These are phyloP conservation scores for Coboldia fuscipes DNA, from an alignment of 1,140 invertebrate species.

Conservation along the genomic window DNA sequence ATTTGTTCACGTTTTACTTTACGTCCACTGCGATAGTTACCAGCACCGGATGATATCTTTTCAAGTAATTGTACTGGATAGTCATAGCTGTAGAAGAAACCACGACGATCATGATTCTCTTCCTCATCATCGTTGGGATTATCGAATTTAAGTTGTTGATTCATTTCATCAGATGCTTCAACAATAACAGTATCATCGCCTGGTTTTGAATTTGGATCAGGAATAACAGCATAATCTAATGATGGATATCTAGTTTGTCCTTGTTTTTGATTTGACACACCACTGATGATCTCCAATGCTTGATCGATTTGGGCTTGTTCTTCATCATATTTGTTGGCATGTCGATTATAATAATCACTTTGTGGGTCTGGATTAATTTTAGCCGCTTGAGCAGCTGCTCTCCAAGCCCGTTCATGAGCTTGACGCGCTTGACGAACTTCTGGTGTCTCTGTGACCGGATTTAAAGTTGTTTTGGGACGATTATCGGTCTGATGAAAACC, in stretches of 20 bases:
- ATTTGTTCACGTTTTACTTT: no score
- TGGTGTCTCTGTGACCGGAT: constrained; percentile 25
- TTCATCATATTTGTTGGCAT: constrained; percentile 11
- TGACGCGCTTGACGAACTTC: constrained; percentile 28
- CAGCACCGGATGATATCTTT: no score
- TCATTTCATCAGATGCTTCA: background rate
- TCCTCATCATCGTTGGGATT: constrained; percentile 1
- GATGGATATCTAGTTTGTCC: background rate
- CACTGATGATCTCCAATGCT: background rate
- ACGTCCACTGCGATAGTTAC: no score
- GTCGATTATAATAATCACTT: constrained; percentile 15
- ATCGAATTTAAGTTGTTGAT: background rate
- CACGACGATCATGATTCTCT: constrained; percentile 25
- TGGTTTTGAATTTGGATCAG: background rate
- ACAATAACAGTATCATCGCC: background rate
- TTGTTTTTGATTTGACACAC: constrained; percentile 8
- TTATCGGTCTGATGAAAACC: constrained; percentile 36
- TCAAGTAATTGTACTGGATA: constrained; percentile 32
- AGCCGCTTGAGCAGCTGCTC: constrained; percentile 30
- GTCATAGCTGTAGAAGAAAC: constrained; percentile 33
- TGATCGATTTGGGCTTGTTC: background rate
- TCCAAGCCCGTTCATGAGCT: constrained; percentile 30
- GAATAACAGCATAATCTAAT: background rate
- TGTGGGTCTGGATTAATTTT: constrained; percentile 24
- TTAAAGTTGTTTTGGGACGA: constrained; percentile 25